phyloP scores from a whole-genome alignment of 2,797 vertebrate species.

The Coranthus polyacanthus region DNA sequence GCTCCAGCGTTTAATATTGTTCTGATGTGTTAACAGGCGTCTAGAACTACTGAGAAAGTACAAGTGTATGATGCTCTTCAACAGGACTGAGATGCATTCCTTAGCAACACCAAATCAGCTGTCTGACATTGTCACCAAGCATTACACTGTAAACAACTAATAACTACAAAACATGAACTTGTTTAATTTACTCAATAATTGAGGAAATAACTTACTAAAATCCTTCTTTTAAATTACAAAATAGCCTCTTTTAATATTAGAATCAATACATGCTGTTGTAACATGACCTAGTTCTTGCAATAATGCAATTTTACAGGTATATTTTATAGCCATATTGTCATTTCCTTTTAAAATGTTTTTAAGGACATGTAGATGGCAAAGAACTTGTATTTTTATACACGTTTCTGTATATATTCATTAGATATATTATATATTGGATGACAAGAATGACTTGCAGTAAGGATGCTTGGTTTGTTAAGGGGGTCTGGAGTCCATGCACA shows the following conservation, averaged over 20 bases:
- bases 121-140: conserved; percentile 78
- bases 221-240: conserved; percentile 83
- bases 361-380: conserved; percentile 79
- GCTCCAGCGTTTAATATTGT: conserved; percentile 32
- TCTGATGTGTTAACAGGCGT: conserved; percentile 53
- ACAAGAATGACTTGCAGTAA: conserved; percentile 76
- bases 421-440: conserved; percentile 79
- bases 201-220: conserved; percentile 88
- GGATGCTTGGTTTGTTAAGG: conserved; percentile 70
- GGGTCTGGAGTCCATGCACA: conserved; percentile 84
- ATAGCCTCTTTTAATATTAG: conserved; percentile 85
- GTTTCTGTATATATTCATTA: conserved; percentile 77
- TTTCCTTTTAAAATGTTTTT: conserved; percentile 76
- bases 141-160: conserved; percentile 83
- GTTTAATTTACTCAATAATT: conserved; percentile 79
- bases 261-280: conserved; percentile 86
- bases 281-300: conserved; percentile 81
- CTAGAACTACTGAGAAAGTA: conserved; percentile 60
- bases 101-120: conserved; percentile 73
- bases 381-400: conserved; percentile 76
- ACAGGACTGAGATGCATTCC: conserved; percentile 70
- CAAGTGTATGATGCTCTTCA: conserved; percentile 52
- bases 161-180: conserved; percentile 87
- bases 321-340: conserved; percentile 77
- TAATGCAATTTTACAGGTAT: conserved; percentile 82